Evolutionary conservation across 1,140 invertebrate genomes (phyloP), one percentile per base, ranked within the genome.

Genomic region (Cotesia vestalis): DNA sequence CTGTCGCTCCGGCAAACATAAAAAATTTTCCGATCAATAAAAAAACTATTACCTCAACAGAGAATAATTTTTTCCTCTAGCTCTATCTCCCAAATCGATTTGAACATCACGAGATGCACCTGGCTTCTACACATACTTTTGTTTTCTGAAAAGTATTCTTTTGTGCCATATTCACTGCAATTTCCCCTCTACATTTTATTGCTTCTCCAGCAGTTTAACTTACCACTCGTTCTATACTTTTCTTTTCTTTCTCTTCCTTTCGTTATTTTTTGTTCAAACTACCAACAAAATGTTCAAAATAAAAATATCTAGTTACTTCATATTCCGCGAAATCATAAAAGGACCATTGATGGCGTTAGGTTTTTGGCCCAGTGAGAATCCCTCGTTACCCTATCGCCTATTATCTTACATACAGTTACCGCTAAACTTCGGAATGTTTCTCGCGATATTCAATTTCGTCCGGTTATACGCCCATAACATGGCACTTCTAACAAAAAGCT

Each of bases 401-500:
- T 20, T 71, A 52, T 60, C 69, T 14, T 62, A 52, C 61, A 53
- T 71, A 38, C 46, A 36, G 11, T 9, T 71, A 52, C 27, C 27
- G n/a, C 51, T 62, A 4, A 71, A 61, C 17, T 53, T 61, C 27
- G 9, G 12, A 62, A 52, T 51, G 5, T 46, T 40, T 17, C 14
- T 71, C 20, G 20, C 40, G 6, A 61, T 71, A 4, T 55, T 71
- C 9, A 40, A 60, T 1, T 71, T 63, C 14, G 60, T 62, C 36
- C 59, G 35, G 17, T 57, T 61, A 8, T 46, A 52, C 60, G 51
- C 63, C 35, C 46, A 17, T 36, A 71, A 61, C 53, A 63, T 71
- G 1, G 12, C 40, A 34, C 17, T 71, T 12, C 34, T 71, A 27
- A 51, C 61, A 11, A 51, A 34, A 64, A 27, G 69, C 35, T 38